Conservation (phyloP, 2,113 vertebrate species). For the Centrocercus urophasianus region DNA sequence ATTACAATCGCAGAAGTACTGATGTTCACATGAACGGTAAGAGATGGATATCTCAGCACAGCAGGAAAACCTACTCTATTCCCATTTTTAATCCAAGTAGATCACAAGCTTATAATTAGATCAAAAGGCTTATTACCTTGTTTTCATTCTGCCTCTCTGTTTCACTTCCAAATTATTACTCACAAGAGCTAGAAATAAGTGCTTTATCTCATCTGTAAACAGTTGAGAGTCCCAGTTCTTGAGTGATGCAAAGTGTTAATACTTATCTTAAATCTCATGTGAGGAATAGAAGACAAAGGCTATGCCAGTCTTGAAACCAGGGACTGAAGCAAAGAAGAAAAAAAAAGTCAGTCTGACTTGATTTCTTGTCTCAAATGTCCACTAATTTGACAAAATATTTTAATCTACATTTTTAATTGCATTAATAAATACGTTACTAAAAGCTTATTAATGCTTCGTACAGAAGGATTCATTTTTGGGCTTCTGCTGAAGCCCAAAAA, state of each 20-base stretch:
- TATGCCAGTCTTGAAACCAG: background rate
- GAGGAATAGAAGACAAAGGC: background rate
- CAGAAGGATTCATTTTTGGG: background rate
- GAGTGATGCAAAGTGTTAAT: background rate
- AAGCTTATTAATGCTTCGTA: background rate
- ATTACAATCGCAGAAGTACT: background rate
- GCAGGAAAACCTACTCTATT: background rate
- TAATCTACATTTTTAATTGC: background rate
- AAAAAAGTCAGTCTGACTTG: background rate
- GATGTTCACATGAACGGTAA: background rate
- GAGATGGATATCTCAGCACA: background rate
- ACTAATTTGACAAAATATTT: background rate
- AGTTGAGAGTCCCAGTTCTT: background rate
- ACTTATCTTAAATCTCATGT: background rate
- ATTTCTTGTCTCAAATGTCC: background rate
- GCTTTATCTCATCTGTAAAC: background rate
- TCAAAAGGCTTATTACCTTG: background rate
- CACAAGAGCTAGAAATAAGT: background rate
- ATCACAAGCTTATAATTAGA: background rate
- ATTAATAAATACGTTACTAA: background rate
- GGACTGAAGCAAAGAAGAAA: background rate
- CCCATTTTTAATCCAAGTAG: background rate
- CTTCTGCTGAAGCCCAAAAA: background rate
- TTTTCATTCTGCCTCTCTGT: background rate
- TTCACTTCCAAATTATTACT: constrained; percentile 8